Evolutionary conservation across 2,797 vertebrate species (phyloP), one percentile per base, ranked within the genome.

Genomic region (Clarias fuscus): DNA sequence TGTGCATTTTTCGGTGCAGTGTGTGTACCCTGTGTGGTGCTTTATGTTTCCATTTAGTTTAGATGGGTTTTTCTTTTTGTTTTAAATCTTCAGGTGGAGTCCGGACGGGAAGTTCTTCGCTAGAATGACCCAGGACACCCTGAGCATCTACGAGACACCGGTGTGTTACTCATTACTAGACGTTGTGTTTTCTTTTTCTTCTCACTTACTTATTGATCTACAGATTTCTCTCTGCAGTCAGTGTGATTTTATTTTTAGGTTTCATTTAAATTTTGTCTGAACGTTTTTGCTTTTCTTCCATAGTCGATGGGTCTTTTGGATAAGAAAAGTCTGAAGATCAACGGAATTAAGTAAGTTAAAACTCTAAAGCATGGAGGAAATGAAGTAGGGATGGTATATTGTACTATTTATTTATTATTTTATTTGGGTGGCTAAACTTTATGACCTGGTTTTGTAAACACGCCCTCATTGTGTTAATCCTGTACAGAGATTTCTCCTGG

Each of bases 31-130:
- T 56, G 37, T 1, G 18, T 27, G 10, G 14, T 8, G 7, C 37
- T 30, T 37, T 43, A 65, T 53, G 33, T 8, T 64, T 76, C 43
- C 0, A 0, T 70, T 84, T 0, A 8, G 18, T 33, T 78, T 10
- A 53, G 72, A 22, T 81, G 24, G 13, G 24, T 4, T 3, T 18
- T 85, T 0, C 6, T 1, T 88, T 1, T 27, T 4, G 2, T 11
- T 10, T 73, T n/a, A 11, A 3, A 83, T 20, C 75, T 86, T 87
- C 24, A 99, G 98, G 76, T 99, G 98, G 98, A 99, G 98, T 93
- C 97, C 98, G 1, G 98, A 99, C 89, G 98, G 98, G 33, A 99
- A 99, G 93, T 99, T 99, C 94, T 99, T 99, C 91, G 98, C 98
- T 71, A 95, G 98, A 92, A 99, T 99, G 98, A 98, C 97, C 0